phyloP scores from a whole-genome alignment of 2,797 vertebrate genomes.

The Amblyopsis hoosieri region DNA sequence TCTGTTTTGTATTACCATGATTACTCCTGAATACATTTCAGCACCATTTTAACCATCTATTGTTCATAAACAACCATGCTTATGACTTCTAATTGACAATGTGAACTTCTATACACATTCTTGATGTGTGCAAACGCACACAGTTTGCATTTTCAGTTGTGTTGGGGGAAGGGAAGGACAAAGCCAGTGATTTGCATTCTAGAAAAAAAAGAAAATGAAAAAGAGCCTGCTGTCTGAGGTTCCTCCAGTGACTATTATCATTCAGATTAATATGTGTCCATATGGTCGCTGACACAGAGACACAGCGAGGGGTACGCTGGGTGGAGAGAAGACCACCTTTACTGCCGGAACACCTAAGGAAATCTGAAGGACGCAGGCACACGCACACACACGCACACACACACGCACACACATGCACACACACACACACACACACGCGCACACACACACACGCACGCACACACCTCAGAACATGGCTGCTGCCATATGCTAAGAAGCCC shows the following conservation, averaged over 20 bases:
- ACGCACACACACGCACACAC: slow-evolving; percentile 27
- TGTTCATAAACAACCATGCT: no score
- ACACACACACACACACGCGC: slow-evolving; percentile 23
- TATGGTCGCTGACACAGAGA: slow-evolving; percentile 54
- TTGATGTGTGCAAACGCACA: no score
- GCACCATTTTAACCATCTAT: no score
- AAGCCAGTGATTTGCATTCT: not conserved
- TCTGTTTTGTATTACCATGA: no score
- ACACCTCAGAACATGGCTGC: slow-evolving; percentile 29
- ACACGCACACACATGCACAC: slow-evolving; percentile 1
- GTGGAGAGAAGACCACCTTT: slow-evolving; percentile 50
- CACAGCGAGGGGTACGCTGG: slow-evolving; percentile 30
- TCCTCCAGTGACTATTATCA: slow-evolving; percentile 15
- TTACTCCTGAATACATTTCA: no score
- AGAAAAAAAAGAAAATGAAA: not conserved
- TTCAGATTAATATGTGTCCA: slow-evolving; percentile 51
- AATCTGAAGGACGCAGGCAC: slow-evolving; percentile 49
- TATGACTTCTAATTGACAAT: no score
- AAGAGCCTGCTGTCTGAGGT: not conserved
- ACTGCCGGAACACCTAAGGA: slow-evolving; percentile 54
- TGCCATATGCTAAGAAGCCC: slow-evolving; percentile 65
- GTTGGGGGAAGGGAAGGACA: no score
- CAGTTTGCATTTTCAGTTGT: no score
- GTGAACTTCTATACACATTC: no score
- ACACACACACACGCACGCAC: slow-evolving; percentile 4